phyloP scores from a whole-genome alignment of 2,113 vertebrate species.

The Ancistrus triradiatus region DNA sequence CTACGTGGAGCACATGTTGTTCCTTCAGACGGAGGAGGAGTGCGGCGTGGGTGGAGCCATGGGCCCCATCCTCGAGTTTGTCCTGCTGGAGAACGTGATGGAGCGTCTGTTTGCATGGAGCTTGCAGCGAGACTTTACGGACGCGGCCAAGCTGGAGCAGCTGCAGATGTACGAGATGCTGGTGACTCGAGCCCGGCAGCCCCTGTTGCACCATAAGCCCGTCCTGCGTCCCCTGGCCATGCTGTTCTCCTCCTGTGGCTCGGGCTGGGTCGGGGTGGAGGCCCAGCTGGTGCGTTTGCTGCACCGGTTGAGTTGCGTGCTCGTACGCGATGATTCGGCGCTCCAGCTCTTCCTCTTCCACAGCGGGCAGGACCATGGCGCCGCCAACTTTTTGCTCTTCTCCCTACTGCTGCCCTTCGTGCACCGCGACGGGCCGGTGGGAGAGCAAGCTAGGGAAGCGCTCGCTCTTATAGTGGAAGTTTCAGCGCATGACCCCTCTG shows the following conservation, averaged over 20 bases:
- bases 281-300: constrained; percentile 85
- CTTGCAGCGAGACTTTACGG: constrained; percentile 86
- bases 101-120: constrained; percentile 98
- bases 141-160: constrained; percentile 94
- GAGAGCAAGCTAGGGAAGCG: constrained; percentile 91
- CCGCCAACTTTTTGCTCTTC: constrained; percentile 97
- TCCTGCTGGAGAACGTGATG: constrained; percentile 97
- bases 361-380: constrained; percentile 95
- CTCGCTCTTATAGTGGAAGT: constrained; percentile 94
- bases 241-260: constrained; percentile 88
- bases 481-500: constrained; percentile 86
- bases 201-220: constrained; percentile 92
- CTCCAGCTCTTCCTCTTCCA: constrained; percentile 97
- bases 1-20: constrained; percentile 97
- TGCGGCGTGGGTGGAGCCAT: constrained; percentile 82
- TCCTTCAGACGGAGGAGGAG: constrained; percentile 88
- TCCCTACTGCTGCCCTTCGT: constrained; percentile 95
- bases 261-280: constrained; percentile 72
- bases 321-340: constrained; percentile 90
- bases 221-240: constrained; percentile 93
- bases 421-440: constrained; percentile 88
- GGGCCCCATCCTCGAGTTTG: constrained; percentile 98
- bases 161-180: constrained; percentile 96
- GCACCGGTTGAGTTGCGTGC: constrained; percentile 88
- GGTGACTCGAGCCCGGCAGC: constrained; percentile 86